Conservation (phyloP, 2,797 vertebrate species). For the Poeciliopsis paucimaculata region DNA sequence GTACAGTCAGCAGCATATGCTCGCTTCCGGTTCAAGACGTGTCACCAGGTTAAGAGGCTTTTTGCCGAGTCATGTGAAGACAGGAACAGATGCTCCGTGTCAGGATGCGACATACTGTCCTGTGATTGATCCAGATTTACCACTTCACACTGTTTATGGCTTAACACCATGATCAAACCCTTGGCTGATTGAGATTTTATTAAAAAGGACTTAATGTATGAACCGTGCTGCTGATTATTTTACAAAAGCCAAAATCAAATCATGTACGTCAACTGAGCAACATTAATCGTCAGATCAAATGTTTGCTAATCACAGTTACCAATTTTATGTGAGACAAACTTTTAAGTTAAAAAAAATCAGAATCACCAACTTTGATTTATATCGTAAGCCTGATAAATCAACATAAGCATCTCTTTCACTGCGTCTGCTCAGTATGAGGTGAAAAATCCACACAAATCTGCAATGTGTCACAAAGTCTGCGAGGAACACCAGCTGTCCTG, state of each 20-base stretch:
- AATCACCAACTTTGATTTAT: neutral
- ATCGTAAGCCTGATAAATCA: neutral
- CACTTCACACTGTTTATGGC: neutral
- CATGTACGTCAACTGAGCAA: neutral
- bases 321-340: neutral
- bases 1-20: constrained; percentile 24
- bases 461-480: constrained; percentile 2
- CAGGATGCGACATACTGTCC: constrained; percentile 29
- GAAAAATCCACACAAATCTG: neutral
- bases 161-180: neutral
- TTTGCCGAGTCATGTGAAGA: constrained; percentile 44
- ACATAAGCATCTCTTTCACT: neutral
- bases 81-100: constrained; percentile 17
- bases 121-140: constrained; percentile 11
- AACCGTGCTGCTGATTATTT: too few species aligned
- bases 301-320: neutral
- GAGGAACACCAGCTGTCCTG: neutral
- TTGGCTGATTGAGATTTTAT: neutral
- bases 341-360: neutral
- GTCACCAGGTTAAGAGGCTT: constrained; percentile 61
- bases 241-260: neutral
- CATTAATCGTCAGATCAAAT: neutral
- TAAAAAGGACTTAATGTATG: neutral
- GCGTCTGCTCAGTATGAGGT: neutral
- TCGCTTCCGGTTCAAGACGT: neutral